Base-by-base conservation (phyloP, 2,113 vertebrate species). In the Phrynosoma platyrhinos region DNA sequence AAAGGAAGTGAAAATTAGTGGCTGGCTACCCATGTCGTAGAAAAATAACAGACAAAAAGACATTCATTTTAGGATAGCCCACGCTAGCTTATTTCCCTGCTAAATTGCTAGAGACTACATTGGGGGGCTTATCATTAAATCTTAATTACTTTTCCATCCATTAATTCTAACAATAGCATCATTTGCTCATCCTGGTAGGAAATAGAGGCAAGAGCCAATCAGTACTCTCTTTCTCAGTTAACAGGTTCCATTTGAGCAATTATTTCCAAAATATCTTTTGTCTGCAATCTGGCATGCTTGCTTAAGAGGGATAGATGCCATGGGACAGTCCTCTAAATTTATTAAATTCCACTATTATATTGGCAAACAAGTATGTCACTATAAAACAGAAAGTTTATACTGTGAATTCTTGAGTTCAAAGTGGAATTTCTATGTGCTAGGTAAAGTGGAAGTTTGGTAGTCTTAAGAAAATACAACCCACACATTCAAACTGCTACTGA, bases 381-480 rank as follows among this genome's bases (percentile, higher is more conserved):
- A 12, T 52, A 86, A 82, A 76, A 5, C 10, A 72, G 58, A 62
- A 72, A 72, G 40, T 62, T 79, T 75, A 93, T 77, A 58, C 80
- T 18, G 83, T 83, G 82, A 89, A 84, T 2, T 92, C 52, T 76
- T 83, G 42, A 68, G 86, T 93, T 94, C 13, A 55, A 30, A 84
- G 2, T 88, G 27, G 81, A 91, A 80, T 90, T 91, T 91, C 66
- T 92, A 62, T 71, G 2, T 91, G 85, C 78, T 85, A 83, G 86
- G 69, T 82, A 92, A 90, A 21, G n/a, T 89, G 23, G 58, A 92
- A 69, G 85, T 91, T 92, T 94, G 90, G 78, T 94, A 90, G 90
- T 92, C 91, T 95, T 86, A 90, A 36, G 81, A 92, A 82, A 87
- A 74, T 1, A 14, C 68, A 86, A 90, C 89, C 95, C 72, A 93